Conservation (phyloP, 2,888 invertebrate species). For the Ischnura elegans region DNA sequence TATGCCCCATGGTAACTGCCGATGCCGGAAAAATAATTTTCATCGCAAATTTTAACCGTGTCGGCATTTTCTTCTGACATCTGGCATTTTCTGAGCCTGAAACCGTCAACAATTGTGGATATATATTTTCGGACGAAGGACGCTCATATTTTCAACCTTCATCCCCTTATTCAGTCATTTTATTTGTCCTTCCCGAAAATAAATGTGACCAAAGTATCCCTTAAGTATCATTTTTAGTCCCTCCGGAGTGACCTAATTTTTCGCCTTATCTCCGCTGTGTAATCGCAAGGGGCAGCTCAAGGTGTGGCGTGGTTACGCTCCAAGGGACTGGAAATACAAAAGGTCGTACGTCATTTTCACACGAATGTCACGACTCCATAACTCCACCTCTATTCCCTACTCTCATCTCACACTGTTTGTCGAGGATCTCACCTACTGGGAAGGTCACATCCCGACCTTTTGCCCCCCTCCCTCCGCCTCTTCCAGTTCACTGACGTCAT, state of each 20-base stretch:
- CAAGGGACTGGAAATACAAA: neutral
- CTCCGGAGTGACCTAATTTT: neutral
- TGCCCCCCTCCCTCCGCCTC: neutral
- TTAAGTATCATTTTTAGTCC: no score
- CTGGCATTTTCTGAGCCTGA: no score
- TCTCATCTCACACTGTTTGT: neutral
- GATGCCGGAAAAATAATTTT: no score
- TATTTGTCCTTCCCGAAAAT: no score
- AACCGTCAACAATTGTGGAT: no score
- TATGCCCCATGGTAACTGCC: no score
- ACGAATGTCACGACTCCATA: neutral
- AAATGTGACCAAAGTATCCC: no score
- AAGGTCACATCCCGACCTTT: conserved; percentile 4
- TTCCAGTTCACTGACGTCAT: neutral
- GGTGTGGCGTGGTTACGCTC: neutral
- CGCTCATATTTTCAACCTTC: no score
- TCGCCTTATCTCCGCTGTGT: neutral
- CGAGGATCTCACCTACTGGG: neutral
- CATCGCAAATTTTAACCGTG: no score
- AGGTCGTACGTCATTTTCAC: neutral
- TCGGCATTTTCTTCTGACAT: no score
- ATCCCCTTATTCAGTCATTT: no score
- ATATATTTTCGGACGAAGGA: no score
- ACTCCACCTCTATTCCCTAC: neutral
- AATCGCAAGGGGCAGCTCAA: neutral